Conservation (phyloP, 1,140 invertebrate species). For the Holotrichia oblita region DNA sequence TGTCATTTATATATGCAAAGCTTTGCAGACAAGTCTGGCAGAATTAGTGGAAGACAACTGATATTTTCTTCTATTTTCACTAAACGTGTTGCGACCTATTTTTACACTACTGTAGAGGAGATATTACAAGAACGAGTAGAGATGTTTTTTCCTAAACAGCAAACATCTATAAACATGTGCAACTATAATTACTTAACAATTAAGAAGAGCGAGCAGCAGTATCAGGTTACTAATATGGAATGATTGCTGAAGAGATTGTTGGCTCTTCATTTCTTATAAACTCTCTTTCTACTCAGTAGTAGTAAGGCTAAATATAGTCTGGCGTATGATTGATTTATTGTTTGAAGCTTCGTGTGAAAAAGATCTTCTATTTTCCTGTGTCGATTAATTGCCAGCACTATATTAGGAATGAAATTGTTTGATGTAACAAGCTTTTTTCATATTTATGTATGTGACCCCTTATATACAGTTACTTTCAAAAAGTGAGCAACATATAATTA, state of each 20-base stretch:
- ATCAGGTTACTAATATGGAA: neutral
- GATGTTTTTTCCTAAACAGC: neutral
- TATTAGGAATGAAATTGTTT: too few species aligned
- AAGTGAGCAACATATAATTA: too few species aligned
- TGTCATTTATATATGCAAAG: too few species aligned
- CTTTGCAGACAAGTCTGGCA: too few species aligned
- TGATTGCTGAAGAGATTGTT: neutral
- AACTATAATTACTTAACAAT: constrained; percentile 14
- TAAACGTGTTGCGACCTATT: too few species aligned
- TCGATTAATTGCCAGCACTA: neutral
- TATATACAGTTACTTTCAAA: too few species aligned
- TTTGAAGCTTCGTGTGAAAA: neutral
- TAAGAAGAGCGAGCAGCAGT: neutral
- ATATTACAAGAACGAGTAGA: too few species aligned
- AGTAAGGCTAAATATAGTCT: neutral
- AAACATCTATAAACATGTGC: constrained; percentile 11
- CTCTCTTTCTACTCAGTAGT: neutral
- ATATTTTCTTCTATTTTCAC: too few species aligned
- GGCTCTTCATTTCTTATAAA: neutral
- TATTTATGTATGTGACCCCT: too few species aligned
- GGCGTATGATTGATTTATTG: neutral
- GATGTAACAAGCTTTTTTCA: too few species aligned
- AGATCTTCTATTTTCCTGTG: neutral
- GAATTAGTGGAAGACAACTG: too few species aligned
- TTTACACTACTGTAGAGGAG: too few species aligned